A percentile compares a stretch with the other conserved stretches of the same genome.
phyloP scores from a whole-genome alignment of 1,140 invertebrate genomes.

The Euwallacea fornicatus region DNA sequence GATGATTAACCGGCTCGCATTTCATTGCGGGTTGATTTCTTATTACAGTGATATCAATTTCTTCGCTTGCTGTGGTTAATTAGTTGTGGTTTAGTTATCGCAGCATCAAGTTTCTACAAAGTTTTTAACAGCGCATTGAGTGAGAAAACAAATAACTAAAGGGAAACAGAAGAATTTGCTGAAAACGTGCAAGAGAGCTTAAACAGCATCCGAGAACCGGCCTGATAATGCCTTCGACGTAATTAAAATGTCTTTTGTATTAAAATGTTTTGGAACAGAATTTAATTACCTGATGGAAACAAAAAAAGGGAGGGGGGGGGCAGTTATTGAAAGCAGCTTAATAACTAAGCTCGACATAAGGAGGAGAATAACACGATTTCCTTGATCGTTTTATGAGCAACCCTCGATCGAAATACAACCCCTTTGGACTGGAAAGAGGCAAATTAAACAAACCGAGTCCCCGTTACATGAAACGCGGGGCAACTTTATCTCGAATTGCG shows the following conservation, averaged over 20 bases:
- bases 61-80: no score
- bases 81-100: no score
- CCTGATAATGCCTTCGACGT: not conserved
- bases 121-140: no score
- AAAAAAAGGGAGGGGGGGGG: no score
- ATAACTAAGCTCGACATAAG: no score
- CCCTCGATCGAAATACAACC: not conserved
- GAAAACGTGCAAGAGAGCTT: conserved; percentile 2
- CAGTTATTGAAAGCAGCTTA: no score
- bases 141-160: not conserved
- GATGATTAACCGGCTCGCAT: conserved; percentile 4
- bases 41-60: not conserved
- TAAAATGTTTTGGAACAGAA: not conserved
- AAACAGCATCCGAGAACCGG: not conserved
- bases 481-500: no score
- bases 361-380: not conserved
- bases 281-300: conserved; percentile 1
- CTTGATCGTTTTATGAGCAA: not conserved
- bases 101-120: no score
- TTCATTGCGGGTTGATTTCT: not conserved
- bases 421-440: no score
- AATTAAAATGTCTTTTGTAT: conserved; percentile 13
- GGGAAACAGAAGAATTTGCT: conserved; percentile 2
- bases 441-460: no score
- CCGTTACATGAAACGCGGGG: no score